Base-by-base conservation (phyloP, 2,113 vertebrate species). In the Scytalopus superciliaris region DNA sequence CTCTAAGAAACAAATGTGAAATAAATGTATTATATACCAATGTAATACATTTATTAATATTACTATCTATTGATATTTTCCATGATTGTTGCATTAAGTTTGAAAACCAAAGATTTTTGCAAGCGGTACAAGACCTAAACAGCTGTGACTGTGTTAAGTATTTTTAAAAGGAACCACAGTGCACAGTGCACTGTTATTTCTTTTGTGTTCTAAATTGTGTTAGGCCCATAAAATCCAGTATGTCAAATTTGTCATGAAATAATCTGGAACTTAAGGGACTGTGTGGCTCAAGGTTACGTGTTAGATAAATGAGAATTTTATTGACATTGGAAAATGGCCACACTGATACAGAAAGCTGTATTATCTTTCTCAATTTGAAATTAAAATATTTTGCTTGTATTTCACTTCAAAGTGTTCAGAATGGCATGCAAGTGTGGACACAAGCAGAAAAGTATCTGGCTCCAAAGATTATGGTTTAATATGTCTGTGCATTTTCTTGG, bases 231-330 rank as follows among this genome's bases (percentile, higher is more conserved):
- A 96, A 93, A 75, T 28, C 37, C 30, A 84, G 47, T 59, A 66
- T 63, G 92, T 87, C 91, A 97, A 95, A 89, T 95, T 96, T 96
- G 59, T 94, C 91, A 96, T 95, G 81, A 94, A 95, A 95, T 66
- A 84, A 77, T 88, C 91, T 94, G 89, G 67, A 94, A 89, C 30
- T 84, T 39, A 40, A 76, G 49, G 89, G 69, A 72, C 44, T 93
- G 52, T 72, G 59, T 59, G 85, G 53, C 28, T 93, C 74, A 85
- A 84, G 56, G 63, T 93, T 96, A 85, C 69, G 53, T 66, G 89
- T 92, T 92, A 53, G 15, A 93, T 75, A 96, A 96, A 95, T 66
- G 42, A 81, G 60, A 96, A 95, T 97, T 94, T 97, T 95, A 97
- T 97, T 96, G 91, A 84, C 27, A 23, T 93, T 97, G 94, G 93